Percentiles rank a stretch among this genome's conserved stretches.
phyloP scores from a whole-genome alignment of 2,113 vertebrate species.

The Rhegmatorhina hoffmannsi region DNA sequence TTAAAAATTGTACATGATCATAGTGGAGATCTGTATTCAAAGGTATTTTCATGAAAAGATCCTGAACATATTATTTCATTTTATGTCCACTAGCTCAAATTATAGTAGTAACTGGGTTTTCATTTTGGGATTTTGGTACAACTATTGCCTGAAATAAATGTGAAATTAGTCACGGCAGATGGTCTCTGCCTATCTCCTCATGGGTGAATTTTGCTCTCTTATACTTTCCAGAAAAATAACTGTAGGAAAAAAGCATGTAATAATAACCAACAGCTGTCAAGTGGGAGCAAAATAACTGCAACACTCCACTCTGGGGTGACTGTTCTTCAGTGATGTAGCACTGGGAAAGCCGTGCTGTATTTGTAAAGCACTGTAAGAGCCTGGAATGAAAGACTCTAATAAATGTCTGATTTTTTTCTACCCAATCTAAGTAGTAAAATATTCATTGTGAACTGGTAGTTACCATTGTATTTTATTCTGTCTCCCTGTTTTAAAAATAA shows the following conservation, averaged over 20 bases:
- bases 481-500: background rate
- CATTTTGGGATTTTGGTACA: conserved; percentile 3
- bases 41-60: background rate
- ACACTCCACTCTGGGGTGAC: background rate
- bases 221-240: conserved; percentile 1
- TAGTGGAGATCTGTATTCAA: background rate
- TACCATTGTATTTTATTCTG: background rate
- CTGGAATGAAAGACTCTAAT: background rate
- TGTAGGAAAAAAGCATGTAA: conserved; percentile 1
- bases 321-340: background rate
- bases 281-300: background rate
- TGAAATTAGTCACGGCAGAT: conserved; percentile 34
- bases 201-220: background rate
- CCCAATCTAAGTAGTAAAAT: background rate
- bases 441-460: background rate
- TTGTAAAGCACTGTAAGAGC: background rate
- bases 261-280: background rate
- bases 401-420: background rate
- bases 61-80: background rate
- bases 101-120: background rate
- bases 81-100: background rate
- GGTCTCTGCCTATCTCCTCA: background rate
- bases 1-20: background rate
- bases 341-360: background rate
- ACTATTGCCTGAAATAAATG: conserved; percentile 5